These are phyloP conservation scores for Lasioglossum albipes DNA, from an alignment of 1,140 invertebrate species.

Conservation along the genomic window DNA sequence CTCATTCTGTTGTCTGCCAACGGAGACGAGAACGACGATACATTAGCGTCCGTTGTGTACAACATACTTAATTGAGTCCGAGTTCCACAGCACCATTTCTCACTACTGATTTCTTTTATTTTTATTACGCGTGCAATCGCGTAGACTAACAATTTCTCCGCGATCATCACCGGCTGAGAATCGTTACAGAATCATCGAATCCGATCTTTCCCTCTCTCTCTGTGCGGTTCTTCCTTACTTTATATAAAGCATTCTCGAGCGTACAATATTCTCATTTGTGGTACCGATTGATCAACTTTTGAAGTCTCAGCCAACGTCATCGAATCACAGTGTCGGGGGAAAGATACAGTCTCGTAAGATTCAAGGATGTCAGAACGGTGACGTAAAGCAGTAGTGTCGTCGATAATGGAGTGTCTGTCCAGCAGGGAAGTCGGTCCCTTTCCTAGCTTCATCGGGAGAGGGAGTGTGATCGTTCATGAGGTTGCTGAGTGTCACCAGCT, in stretches of 20 bases:
- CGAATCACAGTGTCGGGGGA: constrained; percentile 38
- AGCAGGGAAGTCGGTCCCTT: constrained; percentile 74
- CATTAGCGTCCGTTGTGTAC: neutral
- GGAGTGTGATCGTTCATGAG: constrained; percentile 83
- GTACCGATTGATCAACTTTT: neutral
- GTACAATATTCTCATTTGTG: neutral
- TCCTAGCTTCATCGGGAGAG: constrained; percentile 82
- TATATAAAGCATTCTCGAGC: neutral
- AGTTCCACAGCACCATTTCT: constrained; percentile 51
- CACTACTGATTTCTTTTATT: constrained; percentile 38
- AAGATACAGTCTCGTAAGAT: constrained; percentile 38
- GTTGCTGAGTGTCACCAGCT: constrained; percentile 77
- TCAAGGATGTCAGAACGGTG: constrained; percentile 30
- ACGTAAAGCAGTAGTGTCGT: constrained; percentile 52
- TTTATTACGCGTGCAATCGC: constrained; percentile 12
- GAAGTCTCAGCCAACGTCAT: constrained; percentile 35
- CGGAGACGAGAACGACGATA: neutral
- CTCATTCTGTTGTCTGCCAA: constrained; percentile 22
- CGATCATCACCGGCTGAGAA: neutral
- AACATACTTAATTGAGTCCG: constrained; percentile 30
- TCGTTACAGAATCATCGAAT: neutral
- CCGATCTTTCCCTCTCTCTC: neutral
- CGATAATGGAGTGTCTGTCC: constrained; percentile 67
- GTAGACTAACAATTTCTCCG: constrained; percentile 1
- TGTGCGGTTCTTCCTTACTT: too few species aligned